Evolutionary conservation across 2,113 vertebrate genomes (phyloP), one percentile per base, ranked within the genome.

Genomic region (Zapus hudsonius): DNA sequence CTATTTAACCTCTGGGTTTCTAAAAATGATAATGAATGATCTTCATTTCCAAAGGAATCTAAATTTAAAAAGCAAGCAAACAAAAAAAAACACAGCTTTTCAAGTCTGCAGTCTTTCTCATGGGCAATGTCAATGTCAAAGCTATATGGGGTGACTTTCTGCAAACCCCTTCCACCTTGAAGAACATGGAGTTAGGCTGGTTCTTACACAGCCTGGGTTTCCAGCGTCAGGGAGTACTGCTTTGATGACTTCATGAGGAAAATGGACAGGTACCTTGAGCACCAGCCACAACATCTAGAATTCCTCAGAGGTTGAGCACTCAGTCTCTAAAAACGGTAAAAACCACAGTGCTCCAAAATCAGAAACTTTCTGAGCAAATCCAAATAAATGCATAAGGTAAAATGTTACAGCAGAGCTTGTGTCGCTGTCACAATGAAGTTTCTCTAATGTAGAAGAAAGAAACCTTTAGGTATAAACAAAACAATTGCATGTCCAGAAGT

Each of bases 21-120:
- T 90, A 81, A 91, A 94, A 31, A 92, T 95, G 82, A 47, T 82
- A 86, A 78, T 52, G 29, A 78, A 92, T 84, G 90, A 74, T 87
- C 74, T 92, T 86, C 12, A 70, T 42, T 73, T 78, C 72, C 20
- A 52, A 44, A 47, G 57, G 59, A 31, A 82, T 23, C 33, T 13
- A 7, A 63, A 67, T 80, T 27, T 61, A 74, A 86, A 70, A 42
- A 25, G 90, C 75, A 90, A 33, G 3, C 15, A 84, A 55, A 69
- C 82, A 91, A 75, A 55, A 27, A 84, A 75, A 83, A 55, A 4
- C n/a, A n/a, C 42, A 87, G 23, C 11, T 73, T 38, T 27, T 76
- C 31, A 94, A 31, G 8, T 84, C 29, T 93, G 61, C 93, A 84
- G 73, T 47, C n/a, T 38, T 86, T 91, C 36, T 25, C 11, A 9